phyloP scores from a whole-genome alignment of 2,797 vertebrate species.

The Bradypodion pumilum region DNA sequence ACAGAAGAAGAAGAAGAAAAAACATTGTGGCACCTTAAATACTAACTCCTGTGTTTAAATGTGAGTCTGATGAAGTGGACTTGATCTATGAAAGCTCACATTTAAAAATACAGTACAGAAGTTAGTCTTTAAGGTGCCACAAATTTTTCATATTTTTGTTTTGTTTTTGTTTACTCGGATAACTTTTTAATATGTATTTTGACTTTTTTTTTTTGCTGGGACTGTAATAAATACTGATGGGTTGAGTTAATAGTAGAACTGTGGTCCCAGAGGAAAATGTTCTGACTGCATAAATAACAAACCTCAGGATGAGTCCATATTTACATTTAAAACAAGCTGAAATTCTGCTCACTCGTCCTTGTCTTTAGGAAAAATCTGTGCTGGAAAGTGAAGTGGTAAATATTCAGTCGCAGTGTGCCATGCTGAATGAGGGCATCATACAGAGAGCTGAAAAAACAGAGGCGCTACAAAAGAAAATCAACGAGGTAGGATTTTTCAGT shows the following conservation, averaged over 20 bases:
- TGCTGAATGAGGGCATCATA: constrained; percentile 78
- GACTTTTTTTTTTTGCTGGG: no score
- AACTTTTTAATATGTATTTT: no score
- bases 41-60: no score
- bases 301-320: neutral
- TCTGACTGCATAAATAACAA: neutral
- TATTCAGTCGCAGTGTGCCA: constrained; percentile 78
- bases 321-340: neutral
- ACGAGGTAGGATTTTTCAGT: constrained; percentile 77
- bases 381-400: constrained; percentile 88
- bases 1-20: no score
- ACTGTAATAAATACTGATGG: no score
- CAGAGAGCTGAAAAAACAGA: constrained; percentile 76
- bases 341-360: constrained; percentile 20
- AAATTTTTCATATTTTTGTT: no score
- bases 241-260: neutral
- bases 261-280: constrained; percentile 18
- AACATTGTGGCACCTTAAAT: no score
- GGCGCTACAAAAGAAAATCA: constrained; percentile 78
- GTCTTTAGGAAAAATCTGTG: constrained; percentile 87
- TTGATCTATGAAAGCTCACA: no score
- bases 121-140: no score
- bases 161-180: no score
- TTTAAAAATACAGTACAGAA: no score
- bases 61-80: no score